Evolutionary conservation across 2,113 vertebrate genomes (phyloP).

Genomic region (Hymenochirus boettgeri): DNA sequence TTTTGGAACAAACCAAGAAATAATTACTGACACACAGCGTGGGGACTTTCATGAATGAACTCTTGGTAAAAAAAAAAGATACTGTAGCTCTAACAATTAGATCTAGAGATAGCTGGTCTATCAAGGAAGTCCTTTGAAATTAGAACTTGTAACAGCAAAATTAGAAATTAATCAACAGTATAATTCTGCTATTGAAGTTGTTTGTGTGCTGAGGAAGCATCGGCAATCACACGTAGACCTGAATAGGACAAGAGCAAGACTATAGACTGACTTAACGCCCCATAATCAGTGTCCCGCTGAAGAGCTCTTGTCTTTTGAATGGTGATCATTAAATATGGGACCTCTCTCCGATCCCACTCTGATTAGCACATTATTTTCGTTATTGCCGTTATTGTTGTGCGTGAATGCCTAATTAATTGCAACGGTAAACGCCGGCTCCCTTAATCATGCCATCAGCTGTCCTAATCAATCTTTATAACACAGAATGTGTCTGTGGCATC

Average conservation of each 20-base stretch:
- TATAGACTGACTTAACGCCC: neutral
- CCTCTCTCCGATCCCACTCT: conserved; percentile 47
- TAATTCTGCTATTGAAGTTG: no score
- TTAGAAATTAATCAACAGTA: no score
- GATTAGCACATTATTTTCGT: conserved; percentile 57
- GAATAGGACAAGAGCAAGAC: neutral
- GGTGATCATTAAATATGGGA: conserved; percentile 37
- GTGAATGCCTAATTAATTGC: conserved; percentile 68
- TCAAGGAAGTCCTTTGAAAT: no score
- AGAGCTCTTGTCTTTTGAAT: neutral
- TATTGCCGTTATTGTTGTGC: conserved; percentile 65
- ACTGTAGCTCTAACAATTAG: no score
- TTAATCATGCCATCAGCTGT: conserved; percentile 67
- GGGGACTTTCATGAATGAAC: no score
- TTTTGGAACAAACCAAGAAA: no score
- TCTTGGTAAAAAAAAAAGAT: no score
- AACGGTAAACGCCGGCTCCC: conserved; percentile 58
- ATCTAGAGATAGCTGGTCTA: no score
- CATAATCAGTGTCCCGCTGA: conserved; percentile 1
- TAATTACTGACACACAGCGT: no score
- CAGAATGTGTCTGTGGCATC: conserved; percentile 56
- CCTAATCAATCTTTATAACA: conserved; percentile 69
- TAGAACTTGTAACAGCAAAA: no score
- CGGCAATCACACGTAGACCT: no score
- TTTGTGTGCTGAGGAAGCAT: no score